These are phyloP conservation scores for Ladona fulva DNA, from an alignment of 1,140 invertebrate genomes.

Conservation along the genomic window DNA sequence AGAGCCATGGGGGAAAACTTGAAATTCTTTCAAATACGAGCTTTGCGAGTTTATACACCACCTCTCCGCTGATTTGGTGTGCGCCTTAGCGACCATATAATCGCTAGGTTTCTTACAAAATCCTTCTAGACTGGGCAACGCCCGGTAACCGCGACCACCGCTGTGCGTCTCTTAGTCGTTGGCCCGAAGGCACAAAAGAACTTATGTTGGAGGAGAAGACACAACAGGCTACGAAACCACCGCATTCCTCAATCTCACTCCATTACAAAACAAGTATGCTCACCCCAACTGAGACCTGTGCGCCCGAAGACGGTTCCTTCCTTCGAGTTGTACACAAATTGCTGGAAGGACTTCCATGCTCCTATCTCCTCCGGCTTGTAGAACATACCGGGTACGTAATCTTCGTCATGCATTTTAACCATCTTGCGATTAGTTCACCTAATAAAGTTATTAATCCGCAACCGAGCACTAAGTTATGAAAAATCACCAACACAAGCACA, in stretches of 20 bases:
- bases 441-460: background rate
- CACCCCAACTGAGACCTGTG: slow-evolving; percentile 23
- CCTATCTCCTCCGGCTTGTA: slow-evolving; percentile 14
- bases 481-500: too few species aligned
- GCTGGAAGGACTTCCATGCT: slow-evolving; percentile 19
- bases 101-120: too few species aligned
- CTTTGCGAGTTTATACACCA: too few species aligned
- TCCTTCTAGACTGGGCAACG: too few species aligned
- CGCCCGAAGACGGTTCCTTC: slow-evolving; percentile 20
- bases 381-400: background rate
- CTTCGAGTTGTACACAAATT: slow-evolving; percentile 19
- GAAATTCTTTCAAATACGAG: too few species aligned
- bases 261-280: background rate
- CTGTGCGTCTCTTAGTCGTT: too few species aligned
- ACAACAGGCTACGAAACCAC: background rate
- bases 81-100: too few species aligned
- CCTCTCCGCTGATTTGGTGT: too few species aligned
- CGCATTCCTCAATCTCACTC: background rate
- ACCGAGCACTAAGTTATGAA: too few species aligned
- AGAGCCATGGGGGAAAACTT: too few species aligned
- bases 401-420: background rate
- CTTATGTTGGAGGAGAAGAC: background rate
- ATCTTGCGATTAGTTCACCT: background rate
- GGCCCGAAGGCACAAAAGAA: too few species aligned
- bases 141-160: too few species aligned